Conservation (phyloP, 2,797 vertebrate genomes). For the Spatula clypeata region DNA sequence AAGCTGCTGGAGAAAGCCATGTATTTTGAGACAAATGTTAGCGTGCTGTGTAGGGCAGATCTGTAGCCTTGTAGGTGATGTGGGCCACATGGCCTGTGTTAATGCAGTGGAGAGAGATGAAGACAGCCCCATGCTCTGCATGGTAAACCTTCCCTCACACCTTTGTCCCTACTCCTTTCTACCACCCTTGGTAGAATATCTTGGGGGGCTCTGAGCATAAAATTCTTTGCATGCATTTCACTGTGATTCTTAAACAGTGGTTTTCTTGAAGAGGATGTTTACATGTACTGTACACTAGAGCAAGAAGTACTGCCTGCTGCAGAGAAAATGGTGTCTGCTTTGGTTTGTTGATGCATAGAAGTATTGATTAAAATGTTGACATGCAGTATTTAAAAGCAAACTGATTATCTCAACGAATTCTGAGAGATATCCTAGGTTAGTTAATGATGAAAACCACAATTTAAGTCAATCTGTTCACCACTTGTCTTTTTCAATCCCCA, state of each 20-base stretch:
- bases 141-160: background rate
- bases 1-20: background rate
- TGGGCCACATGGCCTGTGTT: background rate
- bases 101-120: background rate
- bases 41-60: rapidly evolving
- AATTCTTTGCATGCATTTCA: background rate
- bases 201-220: too few species aligned
- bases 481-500: background rate
- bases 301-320: background rate
- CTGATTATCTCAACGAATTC: constrained; percentile 1
- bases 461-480: background rate
- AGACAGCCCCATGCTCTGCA: background rate
- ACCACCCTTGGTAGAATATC: background rate
- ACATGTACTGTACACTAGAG: background rate
- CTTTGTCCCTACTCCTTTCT: background rate
- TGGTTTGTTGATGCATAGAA: background rate
- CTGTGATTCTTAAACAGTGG: background rate
- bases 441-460: constrained; percentile 5
- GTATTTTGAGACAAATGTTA: background rate
- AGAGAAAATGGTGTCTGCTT: background rate
- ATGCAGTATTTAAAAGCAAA: background rate
- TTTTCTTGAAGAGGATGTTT: background rate
- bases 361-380: background rate
- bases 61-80: background rate
- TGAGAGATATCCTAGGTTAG: constrained; percentile 11